Percentiles rank a stretch among this genome's conserved stretches.
Conservation (phyloP, 2,113 vertebrate species). For the Lagopus leucura region DNA sequence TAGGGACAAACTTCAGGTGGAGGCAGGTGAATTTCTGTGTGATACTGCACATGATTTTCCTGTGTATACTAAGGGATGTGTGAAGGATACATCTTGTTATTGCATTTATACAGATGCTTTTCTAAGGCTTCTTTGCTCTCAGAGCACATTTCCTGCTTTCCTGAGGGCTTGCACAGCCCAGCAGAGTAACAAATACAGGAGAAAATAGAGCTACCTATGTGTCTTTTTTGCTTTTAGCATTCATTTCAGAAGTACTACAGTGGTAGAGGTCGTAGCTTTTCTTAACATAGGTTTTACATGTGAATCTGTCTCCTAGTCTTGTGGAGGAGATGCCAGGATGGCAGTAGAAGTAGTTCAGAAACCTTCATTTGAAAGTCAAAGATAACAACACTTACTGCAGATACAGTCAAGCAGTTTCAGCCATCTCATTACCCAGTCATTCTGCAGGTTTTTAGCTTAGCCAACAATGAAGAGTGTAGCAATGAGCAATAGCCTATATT, state of each 20-base stretch:
- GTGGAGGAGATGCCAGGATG: neutral
- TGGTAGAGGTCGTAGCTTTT: neutral
- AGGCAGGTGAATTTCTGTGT: neutral
- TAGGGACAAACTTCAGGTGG: neutral
- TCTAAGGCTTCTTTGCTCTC: neutral
- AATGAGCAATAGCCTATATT: neutral
- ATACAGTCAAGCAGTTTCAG: neutral
- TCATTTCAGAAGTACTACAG: neutral
- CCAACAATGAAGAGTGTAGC: neutral
- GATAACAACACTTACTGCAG: neutral
- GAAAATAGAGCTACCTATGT: neutral
- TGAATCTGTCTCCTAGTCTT: neutral
- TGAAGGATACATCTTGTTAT: neutral
- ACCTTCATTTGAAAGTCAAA: neutral
- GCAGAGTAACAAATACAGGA: neutral
- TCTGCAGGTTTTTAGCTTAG: neutral
- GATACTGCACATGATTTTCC: neutral
- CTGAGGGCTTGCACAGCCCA: neutral
- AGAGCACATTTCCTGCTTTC: neutral
- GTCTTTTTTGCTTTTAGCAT: neutral
- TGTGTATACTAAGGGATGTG: fast-evolving
- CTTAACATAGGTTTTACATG: neutral
- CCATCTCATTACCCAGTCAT: neutral
- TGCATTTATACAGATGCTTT: neutral
- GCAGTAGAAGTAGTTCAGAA: neutral